phyloP scores from a whole-genome alignment of 2,797 vertebrate genomes.

The Sciurus carolinensis region DNA sequence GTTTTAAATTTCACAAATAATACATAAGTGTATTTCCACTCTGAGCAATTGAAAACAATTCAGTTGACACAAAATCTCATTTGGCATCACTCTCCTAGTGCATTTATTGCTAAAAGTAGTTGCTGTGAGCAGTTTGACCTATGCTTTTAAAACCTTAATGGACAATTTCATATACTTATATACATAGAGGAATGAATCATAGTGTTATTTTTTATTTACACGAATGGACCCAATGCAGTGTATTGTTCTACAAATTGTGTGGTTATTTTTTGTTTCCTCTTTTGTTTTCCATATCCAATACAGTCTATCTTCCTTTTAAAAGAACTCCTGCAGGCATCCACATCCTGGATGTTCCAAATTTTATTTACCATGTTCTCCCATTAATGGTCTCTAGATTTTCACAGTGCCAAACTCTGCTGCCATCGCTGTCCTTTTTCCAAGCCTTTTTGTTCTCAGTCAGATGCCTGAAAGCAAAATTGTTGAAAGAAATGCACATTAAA shows the following conservation, averaged over 20 bases:
- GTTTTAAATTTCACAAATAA: background rate
- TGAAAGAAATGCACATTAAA: background rate
- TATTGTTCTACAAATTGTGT: background rate
- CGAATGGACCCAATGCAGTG: background rate
- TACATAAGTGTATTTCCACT: background rate
- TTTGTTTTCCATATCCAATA: background rate
- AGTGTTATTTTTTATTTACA: background rate
- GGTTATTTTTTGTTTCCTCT: too few species aligned
- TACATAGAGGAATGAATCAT: too few species aligned
- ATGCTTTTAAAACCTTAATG: background rate
- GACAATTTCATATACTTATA: too few species aligned
- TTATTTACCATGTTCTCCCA: background rate
- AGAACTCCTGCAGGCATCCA: background rate
- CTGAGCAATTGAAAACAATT: background rate
- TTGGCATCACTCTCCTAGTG: background rate
- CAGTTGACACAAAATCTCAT: background rate
- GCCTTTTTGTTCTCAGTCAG: background rate
- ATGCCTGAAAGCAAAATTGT: background rate
- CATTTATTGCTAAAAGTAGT: background rate
- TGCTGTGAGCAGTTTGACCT: background rate
- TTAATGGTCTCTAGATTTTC: background rate
- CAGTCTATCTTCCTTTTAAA: background rate
- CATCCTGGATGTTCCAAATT: background rate
- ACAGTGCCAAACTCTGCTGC: background rate
- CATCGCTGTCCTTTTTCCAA: background rate